Conservation (phyloP, 2,888 invertebrate genomes). For the Drosophila lacicola region DNA sequence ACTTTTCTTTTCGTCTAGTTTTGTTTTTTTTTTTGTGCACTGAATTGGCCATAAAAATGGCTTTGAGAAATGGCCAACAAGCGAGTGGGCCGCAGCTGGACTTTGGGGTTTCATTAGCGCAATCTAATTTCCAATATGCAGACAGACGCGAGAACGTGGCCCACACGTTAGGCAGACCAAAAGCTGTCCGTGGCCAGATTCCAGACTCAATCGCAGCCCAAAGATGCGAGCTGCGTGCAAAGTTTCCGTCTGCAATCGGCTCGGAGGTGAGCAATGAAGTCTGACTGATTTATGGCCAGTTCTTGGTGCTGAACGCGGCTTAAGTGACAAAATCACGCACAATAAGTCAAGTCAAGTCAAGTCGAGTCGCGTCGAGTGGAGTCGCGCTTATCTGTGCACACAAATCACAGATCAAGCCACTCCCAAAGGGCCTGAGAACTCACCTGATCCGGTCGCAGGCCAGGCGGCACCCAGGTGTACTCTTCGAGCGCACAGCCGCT, state of each 20-base stretch:
- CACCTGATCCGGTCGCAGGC: slow-evolving; percentile 98
- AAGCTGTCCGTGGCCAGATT: neutral
- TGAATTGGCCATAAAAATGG: slow-evolving; percentile 76
- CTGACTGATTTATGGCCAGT: slow-evolving; percentile 72
- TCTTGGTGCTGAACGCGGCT: neutral
- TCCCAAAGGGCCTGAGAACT: slow-evolving; percentile 64
- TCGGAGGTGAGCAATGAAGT: slow-evolving; percentile 9
- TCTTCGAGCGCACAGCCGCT: slow-evolving; percentile 99
- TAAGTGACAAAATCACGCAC: slow-evolving; percentile 63
- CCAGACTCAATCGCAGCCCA: neutral
- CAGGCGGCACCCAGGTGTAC: slow-evolving; percentile 99
- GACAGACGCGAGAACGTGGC: slow-evolving; percentile 37
- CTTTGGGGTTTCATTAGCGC: slow-evolving; percentile 67
- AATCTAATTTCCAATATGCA: slow-evolving; percentile 59
- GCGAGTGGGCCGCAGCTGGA: slow-evolving; percentile 32
- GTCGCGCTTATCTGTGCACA: slow-evolving; percentile 60
- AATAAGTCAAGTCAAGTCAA: slow-evolving; percentile 72
- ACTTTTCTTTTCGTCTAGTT: slow-evolving; percentile 3
- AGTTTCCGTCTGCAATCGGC: slow-evolving; percentile 25
- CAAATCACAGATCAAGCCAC: slow-evolving; percentile 35
- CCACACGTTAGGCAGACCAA: slow-evolving; percentile 14
- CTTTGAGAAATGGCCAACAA: slow-evolving; percentile 68
- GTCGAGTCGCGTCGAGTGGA: slow-evolving; percentile 46
- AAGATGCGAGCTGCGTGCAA: slow-evolving; percentile 13
- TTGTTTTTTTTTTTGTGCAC: slow-evolving; percentile 27